phyloP scores from a whole-genome alignment of 92 coral and sea anemone genomes.

The Siderastrea radians region DNA sequence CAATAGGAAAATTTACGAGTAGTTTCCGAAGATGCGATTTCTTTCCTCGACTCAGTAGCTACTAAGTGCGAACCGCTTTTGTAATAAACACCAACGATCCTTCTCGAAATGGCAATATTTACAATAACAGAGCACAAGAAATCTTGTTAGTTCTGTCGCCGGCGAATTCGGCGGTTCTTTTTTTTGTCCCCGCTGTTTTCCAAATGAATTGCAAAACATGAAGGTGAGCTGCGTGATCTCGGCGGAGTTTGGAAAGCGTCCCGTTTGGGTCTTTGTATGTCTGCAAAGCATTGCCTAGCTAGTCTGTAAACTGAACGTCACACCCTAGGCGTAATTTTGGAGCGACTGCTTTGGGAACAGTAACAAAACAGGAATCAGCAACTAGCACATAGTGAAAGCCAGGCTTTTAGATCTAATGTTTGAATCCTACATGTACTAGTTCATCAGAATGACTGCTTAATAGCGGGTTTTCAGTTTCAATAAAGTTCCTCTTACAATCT shows the following conservation, averaged over 20 bases:
- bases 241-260: not conserved
- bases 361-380: not conserved
- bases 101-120: too few relatives aligned
- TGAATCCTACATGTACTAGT: constrained; percentile 9
- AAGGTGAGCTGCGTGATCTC: not conserved
- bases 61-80: too few relatives aligned
- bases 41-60: too few relatives aligned
- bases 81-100: too few relatives aligned
- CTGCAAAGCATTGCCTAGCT: not conserved
- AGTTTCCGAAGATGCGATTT: too few relatives aligned
- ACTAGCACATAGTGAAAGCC: not conserved
- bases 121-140: too few relatives aligned
- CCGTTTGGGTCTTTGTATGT: not conserved
- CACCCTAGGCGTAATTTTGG: not conserved
- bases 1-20: too few relatives aligned
- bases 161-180: too few relatives aligned
- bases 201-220: not conserved
- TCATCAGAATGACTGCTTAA: constrained; percentile 3
- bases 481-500: constrained; percentile 20
- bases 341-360: not conserved
- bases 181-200: not conserved
- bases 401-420: constrained; percentile 2
- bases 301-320: not conserved
- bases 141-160: too few relatives aligned
- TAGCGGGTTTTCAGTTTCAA: constrained; percentile 17